Evolutionary conservation across 2,797 vertebrate species (phyloP).

Genomic region (Malurus splendens): DNA sequence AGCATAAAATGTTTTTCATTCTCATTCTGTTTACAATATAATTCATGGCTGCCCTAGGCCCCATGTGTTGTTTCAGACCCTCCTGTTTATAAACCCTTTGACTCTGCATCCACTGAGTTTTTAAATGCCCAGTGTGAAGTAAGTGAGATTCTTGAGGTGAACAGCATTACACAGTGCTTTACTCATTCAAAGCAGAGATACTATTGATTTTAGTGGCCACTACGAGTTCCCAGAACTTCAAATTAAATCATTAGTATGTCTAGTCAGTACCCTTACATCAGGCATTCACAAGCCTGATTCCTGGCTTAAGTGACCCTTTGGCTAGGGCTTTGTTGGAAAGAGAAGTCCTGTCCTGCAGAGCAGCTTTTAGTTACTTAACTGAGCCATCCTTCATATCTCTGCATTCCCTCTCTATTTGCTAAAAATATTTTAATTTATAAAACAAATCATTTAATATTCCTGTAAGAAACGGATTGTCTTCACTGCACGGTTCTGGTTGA

Average conservation of each 20-base stretch:
- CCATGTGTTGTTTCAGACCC: not conserved
- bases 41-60: not conserved
- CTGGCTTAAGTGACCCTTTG: not conserved
- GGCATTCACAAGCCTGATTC: rapidly evolving
- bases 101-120: not conserved
- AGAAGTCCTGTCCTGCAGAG: not conserved
- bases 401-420: not conserved
- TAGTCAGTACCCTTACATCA: rapidly evolving
- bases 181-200: not conserved
- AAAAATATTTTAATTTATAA: not conserved
- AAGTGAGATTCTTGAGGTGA: not conserved
- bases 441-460: not conserved
- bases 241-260: not conserved
- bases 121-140: not conserved
- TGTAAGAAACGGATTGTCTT: not conserved
- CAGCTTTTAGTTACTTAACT: not conserved
- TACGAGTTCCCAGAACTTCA: not conserved
- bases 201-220: not conserved
- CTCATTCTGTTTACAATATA: not conserved
- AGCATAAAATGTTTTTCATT: not conserved
- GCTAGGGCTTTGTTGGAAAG: not conserved
- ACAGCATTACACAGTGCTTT: not conserved
- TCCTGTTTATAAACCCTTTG: not conserved
- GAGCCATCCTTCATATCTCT: not conserved
- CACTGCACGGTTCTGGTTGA: not conserved